Evolutionary conservation across 2,113 vertebrate species (phyloP).

Genomic region (Engystomops pustulosus): DNA sequence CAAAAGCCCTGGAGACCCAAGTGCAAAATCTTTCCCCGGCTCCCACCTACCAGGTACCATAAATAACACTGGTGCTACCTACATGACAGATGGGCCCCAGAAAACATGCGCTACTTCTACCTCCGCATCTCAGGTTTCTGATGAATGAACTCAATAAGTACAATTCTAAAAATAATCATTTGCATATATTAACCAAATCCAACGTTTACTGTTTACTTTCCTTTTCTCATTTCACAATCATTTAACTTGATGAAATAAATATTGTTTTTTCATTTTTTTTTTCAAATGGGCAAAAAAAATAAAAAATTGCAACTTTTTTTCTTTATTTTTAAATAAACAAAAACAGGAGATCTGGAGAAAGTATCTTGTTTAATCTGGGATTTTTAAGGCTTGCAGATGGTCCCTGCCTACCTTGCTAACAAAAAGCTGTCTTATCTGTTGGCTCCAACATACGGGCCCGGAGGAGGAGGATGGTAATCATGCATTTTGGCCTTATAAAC

Average conservation of each 20-base stretch:
- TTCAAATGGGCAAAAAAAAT: background rate
- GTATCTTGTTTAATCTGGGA: constrained; percentile 62
- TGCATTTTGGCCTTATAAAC: constrained; percentile 27
- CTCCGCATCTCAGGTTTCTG: background rate
- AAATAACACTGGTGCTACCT: no score
- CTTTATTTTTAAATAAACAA: constrained; percentile 15
- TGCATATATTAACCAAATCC: background rate
- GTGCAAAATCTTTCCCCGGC: no score
- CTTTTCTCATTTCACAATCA: background rate
- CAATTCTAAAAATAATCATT: background rate
- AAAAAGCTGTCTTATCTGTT: constrained; percentile 59
- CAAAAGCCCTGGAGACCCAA: no score
- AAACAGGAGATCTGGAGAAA: constrained; percentile 41
- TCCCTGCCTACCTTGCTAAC: constrained; percentile 61
- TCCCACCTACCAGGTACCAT: no score
- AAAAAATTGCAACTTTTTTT: background rate
- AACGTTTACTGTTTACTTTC: background rate
- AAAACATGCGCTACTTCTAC: no score
- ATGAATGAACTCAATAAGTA: background rate
- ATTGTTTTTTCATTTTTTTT: background rate
- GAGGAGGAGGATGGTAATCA: constrained; percentile 48
- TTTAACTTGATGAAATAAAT: background rate
- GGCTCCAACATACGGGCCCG: constrained; percentile 46
- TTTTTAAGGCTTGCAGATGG: constrained; percentile 65
- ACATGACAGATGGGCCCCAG: no score